Percentiles rank a stretch among this genome's conserved stretches.
phyloP scores from a whole-genome alignment of 2,888 invertebrate species.

The Brenthis daphne region DNA sequence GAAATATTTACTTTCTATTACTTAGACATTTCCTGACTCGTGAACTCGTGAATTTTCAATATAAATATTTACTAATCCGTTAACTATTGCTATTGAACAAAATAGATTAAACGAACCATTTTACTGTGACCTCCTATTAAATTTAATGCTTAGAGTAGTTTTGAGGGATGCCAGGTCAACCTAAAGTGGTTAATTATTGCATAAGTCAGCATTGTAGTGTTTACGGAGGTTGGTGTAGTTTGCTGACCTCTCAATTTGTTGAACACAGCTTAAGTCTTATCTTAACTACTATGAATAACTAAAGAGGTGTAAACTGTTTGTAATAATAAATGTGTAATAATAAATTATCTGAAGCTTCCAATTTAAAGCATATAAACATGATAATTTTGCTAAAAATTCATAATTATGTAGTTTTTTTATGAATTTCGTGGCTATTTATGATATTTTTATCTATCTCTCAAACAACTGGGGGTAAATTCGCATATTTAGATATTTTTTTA shows the following conservation, averaged over 20 bases:
- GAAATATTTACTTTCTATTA: not conserved
- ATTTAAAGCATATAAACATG: too few relatives aligned
- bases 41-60: slow-evolving; percentile 13
- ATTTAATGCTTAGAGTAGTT: slow-evolving; percentile 28
- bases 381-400: too few relatives aligned
- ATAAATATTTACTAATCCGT: slow-evolving; percentile 36
- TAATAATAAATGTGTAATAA: not conserved
- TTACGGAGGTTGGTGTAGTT: slow-evolving; percentile 56
- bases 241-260: slow-evolving; percentile 66
- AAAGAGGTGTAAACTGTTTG: slow-evolving; percentile 1
- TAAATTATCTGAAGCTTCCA: not conserved
- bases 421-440: too few relatives aligned
- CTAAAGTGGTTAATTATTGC: slow-evolving; percentile 48
- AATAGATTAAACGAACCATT: slow-evolving; percentile 38
- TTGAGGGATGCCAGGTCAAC: slow-evolving; percentile 35
- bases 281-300: slow-evolving; percentile 41
- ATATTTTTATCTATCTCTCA: too few relatives aligned
- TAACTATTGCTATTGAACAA: slow-evolving; percentile 36
- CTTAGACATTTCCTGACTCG: not conserved
- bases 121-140: slow-evolving; percentile 29
- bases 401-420: too few relatives aligned
- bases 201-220: slow-evolving; percentile 53
- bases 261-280: slow-evolving; percentile 51
- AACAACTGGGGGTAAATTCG: too few relatives aligned
- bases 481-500: too few relatives aligned